phyloP scores from a whole-genome alignment of 2,888 invertebrate genomes.

The Drosophila nigritarsus region DNA sequence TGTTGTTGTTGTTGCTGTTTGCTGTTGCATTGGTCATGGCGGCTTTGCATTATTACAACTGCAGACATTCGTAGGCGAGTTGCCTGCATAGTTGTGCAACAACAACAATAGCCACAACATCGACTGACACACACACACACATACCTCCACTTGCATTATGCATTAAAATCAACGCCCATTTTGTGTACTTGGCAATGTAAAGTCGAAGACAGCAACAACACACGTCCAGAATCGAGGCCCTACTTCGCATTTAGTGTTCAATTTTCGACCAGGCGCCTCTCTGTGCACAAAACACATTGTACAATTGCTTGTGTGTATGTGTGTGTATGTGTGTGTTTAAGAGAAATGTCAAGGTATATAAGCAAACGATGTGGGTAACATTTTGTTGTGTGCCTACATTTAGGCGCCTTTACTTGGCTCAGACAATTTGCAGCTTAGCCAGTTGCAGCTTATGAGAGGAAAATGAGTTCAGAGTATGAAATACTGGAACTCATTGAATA shows the following conservation, averaged over 20 bases:
- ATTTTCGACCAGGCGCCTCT: conserved; percentile 31
- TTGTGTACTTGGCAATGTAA: conserved; percentile 67
- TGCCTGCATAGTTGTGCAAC: conserved; percentile 48
- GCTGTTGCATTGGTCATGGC: conserved; percentile 61
- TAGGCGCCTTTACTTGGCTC: conserved; percentile 44
- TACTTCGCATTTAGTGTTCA: conserved; percentile 43
- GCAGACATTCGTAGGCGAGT: conserved; percentile 60
- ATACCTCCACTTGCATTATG: conserved; percentile 75
- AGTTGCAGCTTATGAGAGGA: conserved; percentile 4
- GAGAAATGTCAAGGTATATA: conserved; percentile 47
- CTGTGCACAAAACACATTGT: conserved; percentile 4
- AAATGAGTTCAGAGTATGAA: neutral
- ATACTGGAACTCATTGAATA: neutral
- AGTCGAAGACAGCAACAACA: conserved; percentile 59
- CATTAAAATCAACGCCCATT: conserved; percentile 83
- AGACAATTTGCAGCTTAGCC: conserved; percentile 23
- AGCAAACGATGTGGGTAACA: conserved; percentile 14
- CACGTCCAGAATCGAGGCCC: conserved; percentile 30
- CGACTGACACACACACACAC: conserved; percentile 9
- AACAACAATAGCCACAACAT: conserved; percentile 6
- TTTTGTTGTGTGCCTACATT: conserved; percentile 49
- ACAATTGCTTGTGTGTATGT: neutral
- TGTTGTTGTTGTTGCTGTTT: conserved; percentile 42
- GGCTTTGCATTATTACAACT: conserved; percentile 72
- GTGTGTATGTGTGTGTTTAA: neutral